Evolutionary conservation across 2,888 invertebrate genomes (phyloP).

Genomic region (Brachypalpus laphriformis): DNA sequence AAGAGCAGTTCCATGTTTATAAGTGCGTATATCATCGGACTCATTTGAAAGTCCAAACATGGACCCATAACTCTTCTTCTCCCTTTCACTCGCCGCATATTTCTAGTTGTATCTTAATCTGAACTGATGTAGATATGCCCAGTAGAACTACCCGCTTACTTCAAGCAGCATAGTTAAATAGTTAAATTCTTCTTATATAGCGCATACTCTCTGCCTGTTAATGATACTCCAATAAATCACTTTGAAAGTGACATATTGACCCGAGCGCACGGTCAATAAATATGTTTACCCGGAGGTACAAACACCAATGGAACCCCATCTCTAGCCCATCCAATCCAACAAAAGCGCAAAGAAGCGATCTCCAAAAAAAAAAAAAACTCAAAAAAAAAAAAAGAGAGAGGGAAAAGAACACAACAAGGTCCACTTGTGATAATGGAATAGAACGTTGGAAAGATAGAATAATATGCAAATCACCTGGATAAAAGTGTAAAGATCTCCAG

Average conservation of each 20-base stretch:
- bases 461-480: slow-evolving; percentile 70
- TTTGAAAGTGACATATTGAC: slow-evolving; percentile 74
- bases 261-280: slow-evolving; percentile 73
- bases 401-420: slow-evolving; percentile 51
- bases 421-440: slow-evolving; percentile 69
- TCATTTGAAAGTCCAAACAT: slow-evolving; percentile 74
- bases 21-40: slow-evolving; percentile 72
- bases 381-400: slow-evolving; percentile 15
- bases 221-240: slow-evolving; percentile 74
- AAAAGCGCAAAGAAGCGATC: slow-evolving; percentile 52
- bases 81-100: slow-evolving; percentile 70
- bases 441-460: slow-evolving; percentile 50
- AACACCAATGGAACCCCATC: slow-evolving; percentile 62
- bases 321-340: slow-evolving; percentile 44
- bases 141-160: slow-evolving; percentile 71
- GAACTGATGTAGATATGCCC: slow-evolving; percentile 63
- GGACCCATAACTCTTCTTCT: slow-evolving; percentile 70
- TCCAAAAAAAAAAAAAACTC: slow-evolving; percentile 38
- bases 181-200: slow-evolving; percentile 68
- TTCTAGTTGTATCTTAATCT: slow-evolving; percentile 71
- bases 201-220: slow-evolving; percentile 67
- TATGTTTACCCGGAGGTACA: slow-evolving; percentile 71
- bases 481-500: slow-evolving; percentile 60
- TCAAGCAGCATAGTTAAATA: slow-evolving; percentile 66
- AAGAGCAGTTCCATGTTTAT: slow-evolving; percentile 72